Evolutionary conservation across 2,797 vertebrate genomes (phyloP), one percentile per base, ranked within the genome.

Genomic region (Perodicticus potto): DNA sequence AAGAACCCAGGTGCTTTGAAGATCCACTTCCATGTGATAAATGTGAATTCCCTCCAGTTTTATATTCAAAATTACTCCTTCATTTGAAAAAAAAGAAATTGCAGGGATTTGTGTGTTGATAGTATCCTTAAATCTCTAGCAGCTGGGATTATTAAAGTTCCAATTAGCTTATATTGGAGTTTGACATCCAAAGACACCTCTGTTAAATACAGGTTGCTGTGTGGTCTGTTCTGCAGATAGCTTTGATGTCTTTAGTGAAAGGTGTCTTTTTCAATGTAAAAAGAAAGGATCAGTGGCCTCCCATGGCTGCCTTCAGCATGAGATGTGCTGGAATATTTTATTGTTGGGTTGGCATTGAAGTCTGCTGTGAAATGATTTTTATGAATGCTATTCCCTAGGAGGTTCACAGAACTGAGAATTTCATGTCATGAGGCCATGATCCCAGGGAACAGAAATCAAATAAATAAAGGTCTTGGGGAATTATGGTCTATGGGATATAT

Each of bases 401-500:
- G 93, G 77, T 89, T 96, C 57, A 82, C 89, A 95, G 94, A 94
- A 97, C 89, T 88, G 93, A 97, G 96, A 97, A 97, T 94, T 97
- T 93, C 86, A 93, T 97, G 97, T 96, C 96, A 97, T 82, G 89
- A 95, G 97, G 96, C 96, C 77, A 0, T 90, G 96, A 96, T 97
- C 94, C 81, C 89, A 92, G 86, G 81, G 93, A 96, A 70, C 89
- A 92, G 89, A 97, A 97, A 97, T 97, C 93, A 97, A 96, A 97
- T 97, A 97, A 97, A 97, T 97, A 97, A 98, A 97, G 92, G 95
- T 97, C 96, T 94, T 85, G 76, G 91, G 95, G 96, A 97, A 97
- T 97, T 97, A 97, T 92, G 86, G 89, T 93, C 96, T 95, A 93
- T 72, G 74, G 95, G 89, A 95, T 97, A 96, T 97, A 97, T 95